A percentile compares a stretch with the other conserved stretches of the same genome.
phyloP scores from a whole-genome alignment of 2,113 vertebrate species.

The Nothoprocta perdicaria region DNA sequence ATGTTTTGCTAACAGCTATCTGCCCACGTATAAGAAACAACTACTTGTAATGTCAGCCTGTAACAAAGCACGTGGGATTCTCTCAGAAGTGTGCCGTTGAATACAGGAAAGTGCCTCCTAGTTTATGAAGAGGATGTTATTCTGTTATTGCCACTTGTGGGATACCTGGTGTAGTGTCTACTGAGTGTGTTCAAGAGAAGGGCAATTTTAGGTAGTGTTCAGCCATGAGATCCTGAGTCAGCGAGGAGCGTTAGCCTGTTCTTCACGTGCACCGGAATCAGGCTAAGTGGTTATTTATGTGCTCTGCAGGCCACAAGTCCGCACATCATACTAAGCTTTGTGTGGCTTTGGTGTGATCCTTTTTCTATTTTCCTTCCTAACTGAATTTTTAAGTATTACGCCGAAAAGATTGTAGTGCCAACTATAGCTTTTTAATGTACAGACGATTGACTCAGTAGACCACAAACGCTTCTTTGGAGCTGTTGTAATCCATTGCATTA shows the following conservation, averaged over 20 bases:
- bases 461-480: constrained; percentile 56
- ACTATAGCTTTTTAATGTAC: constrained; percentile 43
- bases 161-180: background rate
- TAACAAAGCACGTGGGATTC: background rate
- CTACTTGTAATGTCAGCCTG: background rate
- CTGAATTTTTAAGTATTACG: constrained; percentile 20
- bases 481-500: constrained; percentile 40
- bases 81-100: background rate
- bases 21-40: background rate
- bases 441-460: constrained; percentile 40
- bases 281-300: background rate
- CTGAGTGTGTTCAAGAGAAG: background rate
- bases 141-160: background rate
- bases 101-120: background rate
- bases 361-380: constrained; percentile 43
- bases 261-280: background rate
- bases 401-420: constrained; percentile 36
- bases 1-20: background rate
- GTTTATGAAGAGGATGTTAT: background rate
- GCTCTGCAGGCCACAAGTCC: constrained; percentile 10
- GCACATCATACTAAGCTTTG: background rate
- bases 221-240: background rate
- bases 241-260: background rate
- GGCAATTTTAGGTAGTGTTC: background rate
- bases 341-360: background rate